These are phyloP conservation scores for Gymnocypris eckloni DNA, from an alignment of 2,797 vertebrate genomes.

Conservation along the genomic window DNA sequence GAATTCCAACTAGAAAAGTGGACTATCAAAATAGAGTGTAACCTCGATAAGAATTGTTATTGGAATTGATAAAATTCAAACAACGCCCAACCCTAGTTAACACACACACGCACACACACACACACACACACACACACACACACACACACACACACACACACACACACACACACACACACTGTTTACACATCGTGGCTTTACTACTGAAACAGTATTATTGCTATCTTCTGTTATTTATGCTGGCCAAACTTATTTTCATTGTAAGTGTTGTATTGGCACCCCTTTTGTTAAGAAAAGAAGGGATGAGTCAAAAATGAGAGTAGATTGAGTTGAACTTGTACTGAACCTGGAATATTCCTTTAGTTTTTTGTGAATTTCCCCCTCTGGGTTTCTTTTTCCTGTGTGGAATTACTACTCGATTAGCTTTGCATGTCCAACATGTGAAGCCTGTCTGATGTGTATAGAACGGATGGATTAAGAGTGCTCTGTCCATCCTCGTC, in stretches of 20 bases:
- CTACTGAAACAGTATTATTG: not conserved
- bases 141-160: too few species aligned
- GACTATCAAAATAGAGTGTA: too few species aligned
- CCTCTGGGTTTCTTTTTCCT: not conserved
- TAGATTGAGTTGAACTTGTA: not conserved
- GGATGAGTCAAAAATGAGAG: not conserved
- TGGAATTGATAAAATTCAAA: too few species aligned
- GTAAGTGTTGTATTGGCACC: not conserved
- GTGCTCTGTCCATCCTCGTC: constrained; percentile 39
- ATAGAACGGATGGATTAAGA: constrained; percentile 55
- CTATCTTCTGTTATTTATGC: not conserved
- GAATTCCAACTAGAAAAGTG: too few species aligned
- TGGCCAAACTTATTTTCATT: not conserved
- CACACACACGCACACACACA: too few species aligned
- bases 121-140: too few species aligned
- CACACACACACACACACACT: too few species aligned
- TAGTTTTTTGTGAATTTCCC: not conserved
- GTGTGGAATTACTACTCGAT: not conserved
- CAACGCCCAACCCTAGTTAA: too few species aligned
- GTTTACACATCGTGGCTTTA: not conserved
- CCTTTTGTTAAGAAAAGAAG: not conserved
- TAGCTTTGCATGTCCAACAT: constrained; percentile 10
- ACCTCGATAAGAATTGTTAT: too few species aligned
- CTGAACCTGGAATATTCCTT: not conserved
- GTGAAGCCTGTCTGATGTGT: constrained; percentile 54